Conservation (phyloP, 1,140 invertebrate genomes). For the Pinna nobilis region DNA sequence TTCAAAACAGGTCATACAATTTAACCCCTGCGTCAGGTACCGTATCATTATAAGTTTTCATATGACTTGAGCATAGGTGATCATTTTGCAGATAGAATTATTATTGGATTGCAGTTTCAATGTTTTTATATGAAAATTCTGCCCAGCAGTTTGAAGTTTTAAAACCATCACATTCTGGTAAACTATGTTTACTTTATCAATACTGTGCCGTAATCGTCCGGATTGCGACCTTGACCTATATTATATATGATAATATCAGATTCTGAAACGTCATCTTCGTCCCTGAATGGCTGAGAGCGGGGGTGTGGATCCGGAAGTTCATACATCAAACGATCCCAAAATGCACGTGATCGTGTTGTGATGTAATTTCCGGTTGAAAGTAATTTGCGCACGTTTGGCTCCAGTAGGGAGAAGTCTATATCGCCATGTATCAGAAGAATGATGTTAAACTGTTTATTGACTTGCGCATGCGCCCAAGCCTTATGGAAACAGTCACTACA, state of each 20-base stretch:
- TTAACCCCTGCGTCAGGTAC: too few species aligned
- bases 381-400: slow-evolving; percentile 27
- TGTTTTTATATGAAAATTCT: too few species aligned
- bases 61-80: too few species aligned
- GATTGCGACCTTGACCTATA: neutral
- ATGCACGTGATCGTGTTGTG: slow-evolving; percentile 29
- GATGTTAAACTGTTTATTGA: slow-evolving; percentile 22
- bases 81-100: too few species aligned
- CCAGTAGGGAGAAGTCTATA: slow-evolving; percentile 24
- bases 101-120: too few species aligned
- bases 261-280: slow-evolving; percentile 34
- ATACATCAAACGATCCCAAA: slow-evolving; percentile 36
- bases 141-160: too few species aligned
- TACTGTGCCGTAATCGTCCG: neutral
- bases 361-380: slow-evolving; percentile 38
- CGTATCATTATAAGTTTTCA: too few species aligned
- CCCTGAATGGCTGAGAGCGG: neutral
- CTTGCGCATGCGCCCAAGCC: slow-evolving; percentile 19
- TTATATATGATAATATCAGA: slow-evolving; percentile 39
- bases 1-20: too few species aligned
- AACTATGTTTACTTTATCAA: neutral
- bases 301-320: slow-evolving; percentile 36
- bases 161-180: neutral
- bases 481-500: slow-evolving; percentile 23
- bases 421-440: slow-evolving; percentile 38